Conservation (phyloP, 2,797 vertebrate species). For the Ataeniobius toweri region DNA sequence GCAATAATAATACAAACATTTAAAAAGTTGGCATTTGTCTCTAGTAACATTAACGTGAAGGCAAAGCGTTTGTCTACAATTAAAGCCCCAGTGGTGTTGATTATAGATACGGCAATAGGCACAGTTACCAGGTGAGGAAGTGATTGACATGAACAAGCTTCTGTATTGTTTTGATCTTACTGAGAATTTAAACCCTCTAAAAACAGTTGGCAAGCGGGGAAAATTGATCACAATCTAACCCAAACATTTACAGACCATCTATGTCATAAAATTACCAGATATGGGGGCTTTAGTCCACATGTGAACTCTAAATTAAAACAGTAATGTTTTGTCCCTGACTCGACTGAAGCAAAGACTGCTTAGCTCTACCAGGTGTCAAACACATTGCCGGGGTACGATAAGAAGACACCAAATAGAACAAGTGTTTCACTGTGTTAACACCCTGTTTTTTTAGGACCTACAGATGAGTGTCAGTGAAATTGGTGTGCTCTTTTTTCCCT, state of each 20-base stretch:
- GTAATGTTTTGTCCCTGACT: not conserved
- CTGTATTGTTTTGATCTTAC: constrained; percentile 16
- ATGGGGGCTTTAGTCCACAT: not conserved
- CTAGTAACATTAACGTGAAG: constrained; percentile 45
- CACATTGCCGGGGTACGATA: constrained; percentile 1
- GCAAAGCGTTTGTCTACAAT: constrained; percentile 16
- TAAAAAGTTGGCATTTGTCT: constrained; percentile 64
- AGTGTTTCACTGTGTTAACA: constrained; percentile 14
- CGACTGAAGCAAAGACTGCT: constrained; percentile 5
- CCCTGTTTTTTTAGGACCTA: constrained; percentile 40
- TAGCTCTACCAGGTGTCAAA: not conserved
- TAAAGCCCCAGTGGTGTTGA: constrained; percentile 15
- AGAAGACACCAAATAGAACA: not conserved
- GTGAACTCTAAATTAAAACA: not conserved
- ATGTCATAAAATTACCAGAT: constrained; percentile 6
- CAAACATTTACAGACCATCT: not conserved
- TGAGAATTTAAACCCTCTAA: not conserved
- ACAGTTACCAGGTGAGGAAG: constrained; percentile 29
- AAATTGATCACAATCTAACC: constrained; percentile 10
- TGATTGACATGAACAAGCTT: constrained; percentile 4
- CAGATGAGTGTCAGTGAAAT: constrained; percentile 92
- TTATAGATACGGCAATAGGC: constrained; percentile 33
- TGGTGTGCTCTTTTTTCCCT: constrained; percentile 88
- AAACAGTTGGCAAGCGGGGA: constrained; percentile 51
- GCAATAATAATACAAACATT: constrained; percentile 13